These are phyloP conservation scores for Galerucella pusilla DNA, from an alignment of 2,888 invertebrate genomes.

Conservation along the genomic window DNA sequence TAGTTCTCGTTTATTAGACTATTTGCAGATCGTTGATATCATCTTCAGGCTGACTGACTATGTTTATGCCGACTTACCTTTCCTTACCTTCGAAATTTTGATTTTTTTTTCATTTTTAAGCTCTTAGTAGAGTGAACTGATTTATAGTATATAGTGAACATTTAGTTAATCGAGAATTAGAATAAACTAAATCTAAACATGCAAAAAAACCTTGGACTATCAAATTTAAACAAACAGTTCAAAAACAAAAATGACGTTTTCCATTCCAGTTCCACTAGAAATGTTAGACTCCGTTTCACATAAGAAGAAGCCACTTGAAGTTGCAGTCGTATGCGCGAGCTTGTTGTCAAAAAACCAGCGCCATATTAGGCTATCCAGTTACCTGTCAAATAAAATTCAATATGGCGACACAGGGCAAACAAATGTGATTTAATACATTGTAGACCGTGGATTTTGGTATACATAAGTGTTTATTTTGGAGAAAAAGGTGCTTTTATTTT, in stretches of 20 bases:
- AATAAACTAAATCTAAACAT: slow-evolving; percentile 49
- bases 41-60: slow-evolving; percentile 45
- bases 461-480: too few species aligned
- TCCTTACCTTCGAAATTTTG: slow-evolving; percentile 47
- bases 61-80: slow-evolving; percentile 50
- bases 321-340: too few species aligned
- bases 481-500: too few species aligned
- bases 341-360: too few species aligned
- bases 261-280: not conserved
- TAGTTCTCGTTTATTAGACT: too few species aligned
- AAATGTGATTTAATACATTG: too few species aligned
- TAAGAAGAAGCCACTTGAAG: too few species aligned
- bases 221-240: slow-evolving; percentile 36
- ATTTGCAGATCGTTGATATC: slow-evolving; percentile 20
- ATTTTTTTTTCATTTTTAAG: slow-evolving; percentile 18
- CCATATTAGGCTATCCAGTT: too few species aligned
- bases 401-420: too few species aligned
- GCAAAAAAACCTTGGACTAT: slow-evolving; percentile 53
- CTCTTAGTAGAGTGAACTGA: slow-evolving; percentile 24
- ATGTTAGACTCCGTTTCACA: too few species aligned
- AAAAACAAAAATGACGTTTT: slow-evolving; percentile 2
- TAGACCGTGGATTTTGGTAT: too few species aligned
- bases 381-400: too few species aligned
- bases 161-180: slow-evolving; percentile 24
- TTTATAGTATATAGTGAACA: slow-evolving; percentile 21